Evolutionary conservation across 2,797 vertebrate genomes (phyloP), one percentile per base, ranked within the genome.

Genomic region (Acanthornis magna): DNA sequence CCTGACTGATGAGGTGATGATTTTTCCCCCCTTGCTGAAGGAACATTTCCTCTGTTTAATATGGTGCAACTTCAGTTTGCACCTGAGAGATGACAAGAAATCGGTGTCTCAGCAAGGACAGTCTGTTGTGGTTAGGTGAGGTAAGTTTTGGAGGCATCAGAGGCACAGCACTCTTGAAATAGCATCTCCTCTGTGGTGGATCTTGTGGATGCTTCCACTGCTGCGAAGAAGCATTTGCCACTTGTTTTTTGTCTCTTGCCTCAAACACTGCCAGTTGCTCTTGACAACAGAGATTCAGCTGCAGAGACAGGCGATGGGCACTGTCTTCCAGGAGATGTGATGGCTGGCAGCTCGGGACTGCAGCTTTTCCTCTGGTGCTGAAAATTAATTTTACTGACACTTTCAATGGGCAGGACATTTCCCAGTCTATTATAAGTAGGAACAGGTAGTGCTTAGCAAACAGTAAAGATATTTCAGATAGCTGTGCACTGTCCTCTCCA

Each of bases 1-100:
- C 7, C 32, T 84, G 58, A 16, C 43, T 88, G 62, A 48, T 38
- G 40, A 80, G 27, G 36, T 70, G 55, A 29, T 71, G 38, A 23
- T 51, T 50, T 42, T 22, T 2, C 1, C 1, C 9, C 9, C 3
- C 2, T 23, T 9, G 0, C 7, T 61, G 58, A 81, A 68, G 40
- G 62, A 93, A 40, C 8, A 42, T 84, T 92, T 81, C 5, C 7
- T 72, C 32, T 73, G n/a, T 60, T 80, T 60, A 70, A 82, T 73
- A 18, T 25, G 25, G n/a, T 67, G 74, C 32, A 75, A 53, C 45
- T 70, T 75, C 29, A 73, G 22, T 84, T 84, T 84, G 23, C 43
- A 70, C 23, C 4, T 0, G 1, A 62, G 42, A 63, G 54, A 48
- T 54, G 26, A 23, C 2, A 11, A 81, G 66, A 67, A 94, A 53